Conservation (phyloP, 1,140 invertebrate species). For the Caerostris extrusa region DNA sequence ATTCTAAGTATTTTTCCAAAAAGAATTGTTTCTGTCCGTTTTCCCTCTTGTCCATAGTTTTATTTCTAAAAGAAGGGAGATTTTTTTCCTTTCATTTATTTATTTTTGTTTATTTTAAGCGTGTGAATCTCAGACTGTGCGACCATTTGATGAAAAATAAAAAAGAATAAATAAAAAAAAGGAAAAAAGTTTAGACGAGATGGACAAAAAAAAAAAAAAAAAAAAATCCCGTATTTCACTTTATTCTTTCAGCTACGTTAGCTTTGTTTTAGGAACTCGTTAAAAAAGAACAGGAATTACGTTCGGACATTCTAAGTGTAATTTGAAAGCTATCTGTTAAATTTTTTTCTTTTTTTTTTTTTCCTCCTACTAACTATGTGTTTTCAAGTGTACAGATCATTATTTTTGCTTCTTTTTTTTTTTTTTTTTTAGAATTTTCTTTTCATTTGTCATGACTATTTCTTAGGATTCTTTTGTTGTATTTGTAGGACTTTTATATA, state of each 20-base stretch:
- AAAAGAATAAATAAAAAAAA: conserved; percentile 24
- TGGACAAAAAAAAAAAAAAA: not conserved
- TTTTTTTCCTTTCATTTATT: conserved; percentile 52
- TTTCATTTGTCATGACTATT: conserved; percentile 15
- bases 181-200: not conserved
- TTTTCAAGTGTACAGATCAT: conserved; percentile 62
- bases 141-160: conserved; percentile 44
- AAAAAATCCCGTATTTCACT: conserved; percentile 7
- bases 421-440: not conserved
- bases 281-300: conserved; percentile 70
- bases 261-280: conserved; percentile 75
- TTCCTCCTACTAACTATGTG: conserved; percentile 60
- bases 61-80: conserved; percentile 34
- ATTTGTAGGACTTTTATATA: not conserved
- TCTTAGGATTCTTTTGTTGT: conserved; percentile 1
- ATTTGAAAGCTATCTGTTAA: conserved; percentile 54
- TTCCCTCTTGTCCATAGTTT: not conserved
- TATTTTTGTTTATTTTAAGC: conserved; percentile 61
- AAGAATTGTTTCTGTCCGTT: conserved; percentile 67
- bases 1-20: conserved; percentile 10
- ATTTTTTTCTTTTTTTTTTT: conserved; percentile 14
- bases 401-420: conserved; percentile 34
- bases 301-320: conserved; percentile 46
- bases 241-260: conserved; percentile 56
- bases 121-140: conserved; percentile 62